phyloP scores from a whole-genome alignment of 1,140 invertebrate genomes.

The Helicoverpa zea region DNA sequence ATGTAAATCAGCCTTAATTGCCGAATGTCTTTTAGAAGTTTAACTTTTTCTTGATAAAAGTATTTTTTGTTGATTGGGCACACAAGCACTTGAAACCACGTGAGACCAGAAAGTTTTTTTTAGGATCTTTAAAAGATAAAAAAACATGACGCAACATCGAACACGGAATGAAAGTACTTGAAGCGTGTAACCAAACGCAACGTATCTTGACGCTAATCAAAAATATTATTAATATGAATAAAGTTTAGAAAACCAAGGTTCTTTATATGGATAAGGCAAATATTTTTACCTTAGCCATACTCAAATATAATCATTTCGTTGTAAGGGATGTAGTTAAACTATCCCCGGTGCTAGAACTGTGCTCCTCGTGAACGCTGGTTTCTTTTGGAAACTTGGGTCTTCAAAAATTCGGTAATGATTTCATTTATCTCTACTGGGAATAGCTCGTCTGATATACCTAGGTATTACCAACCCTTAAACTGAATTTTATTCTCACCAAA shows the following conservation, averaged over 20 bases:
- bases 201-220: slow-evolving; percentile 15
- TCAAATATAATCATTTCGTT: no score
- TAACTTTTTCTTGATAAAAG: neutral
- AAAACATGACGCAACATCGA: slow-evolving; percentile 20
- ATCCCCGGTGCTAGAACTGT: no score
- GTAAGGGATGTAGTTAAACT: no score
- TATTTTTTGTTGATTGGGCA: neutral
- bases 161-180: slow-evolving; percentile 6
- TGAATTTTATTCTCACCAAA: neutral
- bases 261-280: neutral
- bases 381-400: no score
- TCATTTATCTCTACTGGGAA: no score
- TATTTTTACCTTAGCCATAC: no score
- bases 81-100: slow-evolving; percentile 19
- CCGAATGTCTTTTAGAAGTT: neutral
- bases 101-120: slow-evolving; percentile 10
- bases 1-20: no score
- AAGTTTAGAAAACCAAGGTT: neutral
- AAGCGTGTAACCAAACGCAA: slow-evolving; percentile 35
- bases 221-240: slow-evolving; percentile 15
- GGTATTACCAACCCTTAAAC: no score
- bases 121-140: neutral
- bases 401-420: no score
- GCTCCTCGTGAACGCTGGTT: no score
- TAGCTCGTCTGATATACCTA: no score